Base-by-base conservation (phyloP, 1,140 invertebrate species). In the Laupala kohalensis region DNA sequence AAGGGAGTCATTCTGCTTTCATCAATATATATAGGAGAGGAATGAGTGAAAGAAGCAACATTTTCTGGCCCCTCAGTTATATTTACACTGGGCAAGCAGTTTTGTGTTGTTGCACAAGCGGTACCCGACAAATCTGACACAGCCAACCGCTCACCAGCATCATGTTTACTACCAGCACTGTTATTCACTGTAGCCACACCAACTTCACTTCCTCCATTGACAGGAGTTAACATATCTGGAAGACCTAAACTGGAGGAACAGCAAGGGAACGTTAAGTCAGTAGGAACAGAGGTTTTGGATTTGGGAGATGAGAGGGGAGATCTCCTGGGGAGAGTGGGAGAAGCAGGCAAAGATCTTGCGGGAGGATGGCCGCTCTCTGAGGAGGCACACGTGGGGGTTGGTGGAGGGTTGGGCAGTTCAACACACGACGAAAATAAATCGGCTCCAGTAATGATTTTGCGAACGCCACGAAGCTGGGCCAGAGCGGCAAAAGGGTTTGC, bases 361-460 rank as follows among this genome's bases (percentile, higher is more conserved):
- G 72, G 25, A 72, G 73, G 62, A 63, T 65, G 27, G 30, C 65
- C 70, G 69, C 30, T 30, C 68, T 75, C 68, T 65, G 71, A 69
- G 37, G 63, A 27, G 24, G 71, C 70, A 23, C 72, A 67, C n/a
- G 72, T 71, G 25, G 71, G 74, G 23, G 71, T 72, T 62, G 69
- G 70, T 27, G 73, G 71, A 24, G 88, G 85, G 5, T 86, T 88
- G 19, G 89, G 86, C 67, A 92, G 79, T 76, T 92, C 90, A 75
- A 90, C 86, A 79, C 90, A 92, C 4, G 89, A 90, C 30, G 89
- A 92, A 76, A 91, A 91, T 23, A 88, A 75, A 76, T 89, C 84
- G 63, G 64, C 69, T 0, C 79, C 79, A 4, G 79, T 81, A 9
- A 92, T 82, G 67, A 92, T 90, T 78, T 92, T 92, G 78, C 89